These are phyloP conservation scores for Delichon dasypus DNA, from an alignment of 2,797 vertebrate species.

Conservation along the genomic window DNA sequence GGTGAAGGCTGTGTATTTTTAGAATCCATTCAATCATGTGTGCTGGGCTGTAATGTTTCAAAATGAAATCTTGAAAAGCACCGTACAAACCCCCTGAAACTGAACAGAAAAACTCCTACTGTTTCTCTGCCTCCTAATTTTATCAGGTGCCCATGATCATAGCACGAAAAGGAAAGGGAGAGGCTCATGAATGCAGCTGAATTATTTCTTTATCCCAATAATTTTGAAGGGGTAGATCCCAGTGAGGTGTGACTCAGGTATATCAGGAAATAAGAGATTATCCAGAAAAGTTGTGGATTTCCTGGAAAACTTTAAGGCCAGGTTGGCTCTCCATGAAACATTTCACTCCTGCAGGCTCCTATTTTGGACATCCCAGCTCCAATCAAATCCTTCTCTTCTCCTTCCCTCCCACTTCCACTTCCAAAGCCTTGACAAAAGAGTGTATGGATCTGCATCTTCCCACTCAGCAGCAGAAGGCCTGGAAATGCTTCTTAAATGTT, in stretches of 20 bases:
- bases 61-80: constrained; percentile 30
- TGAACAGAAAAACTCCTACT: background rate
- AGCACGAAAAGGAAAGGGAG: background rate
- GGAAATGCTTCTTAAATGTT: background rate
- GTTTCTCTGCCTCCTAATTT: constrained; percentile 8
- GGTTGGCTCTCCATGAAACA: background rate
- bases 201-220: background rate
- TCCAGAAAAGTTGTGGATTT: background rate
- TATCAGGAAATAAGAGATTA: background rate
- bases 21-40: constrained; percentile 46
- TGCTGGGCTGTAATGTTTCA: constrained; percentile 22
- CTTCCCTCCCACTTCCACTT: background rate
- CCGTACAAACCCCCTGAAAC: background rate
- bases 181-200: background rate
- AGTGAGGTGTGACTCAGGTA: background rate
- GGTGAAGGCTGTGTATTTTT: constrained; percentile 55
- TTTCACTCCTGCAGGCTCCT: background rate
- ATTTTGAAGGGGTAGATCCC: background rate
- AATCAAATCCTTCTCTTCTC: background rate
- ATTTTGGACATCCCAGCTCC: background rate
- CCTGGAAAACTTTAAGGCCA: background rate
- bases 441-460: background rate
- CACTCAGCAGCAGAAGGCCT: background rate
- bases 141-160: background rate
- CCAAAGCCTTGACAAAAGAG: background rate